Base-by-base conservation (phyloP, 2,888 invertebrate genomes). In the Quadriops clusia region DNA sequence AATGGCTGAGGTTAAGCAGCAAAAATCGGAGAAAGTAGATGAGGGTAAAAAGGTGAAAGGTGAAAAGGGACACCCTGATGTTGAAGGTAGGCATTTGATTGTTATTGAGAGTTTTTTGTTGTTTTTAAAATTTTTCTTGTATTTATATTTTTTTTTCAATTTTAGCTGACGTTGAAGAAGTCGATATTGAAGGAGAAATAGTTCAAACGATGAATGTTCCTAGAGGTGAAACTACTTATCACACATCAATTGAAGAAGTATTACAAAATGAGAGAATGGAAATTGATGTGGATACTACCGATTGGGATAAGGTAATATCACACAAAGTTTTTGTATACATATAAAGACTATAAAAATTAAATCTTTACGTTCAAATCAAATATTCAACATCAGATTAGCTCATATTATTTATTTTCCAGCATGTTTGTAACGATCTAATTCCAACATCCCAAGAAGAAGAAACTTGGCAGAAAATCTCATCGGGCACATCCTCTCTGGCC, bases 151-250 rank as follows among this genome's bases (percentile, higher is more conserved):
- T 23, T 23, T 29, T 29, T 23, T 29, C 11, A 24, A 8, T 34
- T 20, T 13, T 39, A 52, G 54, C 56, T 25, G 58, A 59, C 8
- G 39, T 54, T 4, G 54, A 64, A 41, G 67, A 67, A 0, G 57
- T 77, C 15, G 74, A 79, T 43, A 44, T 84, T 2, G 86, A 86
- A 40, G 91, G 91, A 0, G 84, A 86, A 14, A 54, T 63, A 1
- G 66, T 81, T 0, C 53, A 64, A 30, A 91, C 91, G 0, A 53
- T 61, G 32, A 69, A 62, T 1, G 84, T 77, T 8, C 61, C 68
- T 1, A 66, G 90, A 39, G 79, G 77, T 20, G 85, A 85, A 11
- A 79, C 85, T 1, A 73, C 76, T 1, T 82, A 84, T 45, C 83
- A 87, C 54, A 89, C 87, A 7, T 23, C 7, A 7, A 45, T 52